Conservation (phyloP, 2,113 vertebrate species). For the Panthera tigris region DNA sequence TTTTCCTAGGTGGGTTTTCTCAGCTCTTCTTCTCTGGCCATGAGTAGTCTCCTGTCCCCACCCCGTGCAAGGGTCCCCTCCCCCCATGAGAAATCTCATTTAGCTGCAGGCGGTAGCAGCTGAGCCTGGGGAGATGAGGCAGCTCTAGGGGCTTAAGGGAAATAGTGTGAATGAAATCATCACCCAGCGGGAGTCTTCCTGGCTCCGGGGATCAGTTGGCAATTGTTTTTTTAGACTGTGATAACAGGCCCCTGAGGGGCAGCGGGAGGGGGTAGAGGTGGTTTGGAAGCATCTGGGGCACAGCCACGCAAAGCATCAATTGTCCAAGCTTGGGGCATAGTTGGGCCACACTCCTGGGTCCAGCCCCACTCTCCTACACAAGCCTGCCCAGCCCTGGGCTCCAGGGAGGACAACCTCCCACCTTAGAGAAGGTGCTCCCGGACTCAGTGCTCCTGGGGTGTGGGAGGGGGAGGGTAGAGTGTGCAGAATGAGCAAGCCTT, state of each 20-base stretch:
- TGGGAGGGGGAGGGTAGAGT: accelerated
- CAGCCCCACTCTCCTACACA: background rate
- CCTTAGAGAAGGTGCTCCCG: background rate
- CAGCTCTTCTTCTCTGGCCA: background rate
- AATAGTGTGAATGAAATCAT: constrained; percentile 73
- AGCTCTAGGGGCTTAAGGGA: constrained; percentile 47
- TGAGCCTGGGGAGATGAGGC: background rate
- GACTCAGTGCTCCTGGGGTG: too few relatives aligned
- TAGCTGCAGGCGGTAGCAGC: constrained; percentile 10
- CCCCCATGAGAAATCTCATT: background rate
- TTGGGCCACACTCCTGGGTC: background rate
- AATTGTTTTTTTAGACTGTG: constrained; percentile 63
- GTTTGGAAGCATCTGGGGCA: background rate
- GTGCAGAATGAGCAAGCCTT: background rate
- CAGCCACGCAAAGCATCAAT: background rate
- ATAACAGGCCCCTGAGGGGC: background rate
- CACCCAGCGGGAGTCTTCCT: constrained; percentile 58
- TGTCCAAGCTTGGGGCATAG: background rate
- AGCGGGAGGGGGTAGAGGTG: background rate
- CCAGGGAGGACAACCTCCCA: background rate
- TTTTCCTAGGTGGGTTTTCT: background rate
- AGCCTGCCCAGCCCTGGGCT: background rate
- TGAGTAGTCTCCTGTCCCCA: too few relatives aligned
- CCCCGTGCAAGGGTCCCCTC: accelerated
- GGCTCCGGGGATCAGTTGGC: constrained; percentile 50